Evolutionary conservation across 2,113 vertebrate genomes (phyloP).

Genomic region (Prochilodus magdalenae): DNA sequence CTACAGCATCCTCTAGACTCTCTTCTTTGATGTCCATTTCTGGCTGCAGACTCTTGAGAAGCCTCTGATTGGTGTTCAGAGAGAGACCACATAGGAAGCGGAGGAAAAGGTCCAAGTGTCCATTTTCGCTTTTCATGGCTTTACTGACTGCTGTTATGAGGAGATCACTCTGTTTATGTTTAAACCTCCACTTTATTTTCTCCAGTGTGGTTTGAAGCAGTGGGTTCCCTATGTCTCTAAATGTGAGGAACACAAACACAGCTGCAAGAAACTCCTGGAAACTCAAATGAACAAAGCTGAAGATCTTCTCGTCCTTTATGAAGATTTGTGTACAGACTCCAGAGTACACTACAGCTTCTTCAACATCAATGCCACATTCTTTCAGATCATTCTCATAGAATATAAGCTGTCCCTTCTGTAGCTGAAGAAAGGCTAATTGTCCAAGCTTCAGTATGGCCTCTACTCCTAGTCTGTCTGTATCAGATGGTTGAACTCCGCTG

Average conservation of each 20-base stretch:
- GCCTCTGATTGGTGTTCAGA: neutral
- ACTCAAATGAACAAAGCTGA: neutral
- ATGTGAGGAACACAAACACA: neutral
- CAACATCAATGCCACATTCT: neutral
- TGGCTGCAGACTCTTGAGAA: neutral
- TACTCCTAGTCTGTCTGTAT: neutral
- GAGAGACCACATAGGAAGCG: neutral
- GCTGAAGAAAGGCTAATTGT: neutral
- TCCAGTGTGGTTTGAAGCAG: neutral
- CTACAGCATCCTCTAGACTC: neutral
- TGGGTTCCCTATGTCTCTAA: neutral
- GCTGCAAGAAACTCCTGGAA: neutral
- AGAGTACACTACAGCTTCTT: neutral
- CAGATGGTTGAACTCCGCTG: neutral
- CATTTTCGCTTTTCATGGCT: neutral
- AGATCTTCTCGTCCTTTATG: neutral
- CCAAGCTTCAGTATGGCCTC: neutral
- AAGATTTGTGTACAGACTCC: neutral
- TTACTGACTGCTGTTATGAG: neutral
- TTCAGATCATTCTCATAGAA: neutral
- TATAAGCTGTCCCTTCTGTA: neutral
- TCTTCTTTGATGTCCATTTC: neutral
- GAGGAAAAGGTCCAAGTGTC: neutral
- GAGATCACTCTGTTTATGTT: neutral
- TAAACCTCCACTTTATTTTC: neutral